Evolutionary conservation across 1,140 invertebrate genomes (phyloP).

Genomic region (Plectus sambesii): DNA sequence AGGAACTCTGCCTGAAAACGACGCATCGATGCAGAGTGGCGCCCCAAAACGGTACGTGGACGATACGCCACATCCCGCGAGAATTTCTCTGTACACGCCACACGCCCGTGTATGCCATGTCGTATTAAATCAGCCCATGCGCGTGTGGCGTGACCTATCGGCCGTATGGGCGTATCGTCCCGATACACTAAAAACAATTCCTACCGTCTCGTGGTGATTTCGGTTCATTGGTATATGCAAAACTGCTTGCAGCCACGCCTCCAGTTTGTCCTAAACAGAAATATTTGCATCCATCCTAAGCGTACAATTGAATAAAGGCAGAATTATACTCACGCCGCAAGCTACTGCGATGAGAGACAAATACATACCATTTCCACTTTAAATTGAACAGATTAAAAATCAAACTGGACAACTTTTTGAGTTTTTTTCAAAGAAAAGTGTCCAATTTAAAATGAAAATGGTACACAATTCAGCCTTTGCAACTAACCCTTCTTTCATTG

Average conservation of each 20-base stretch:
- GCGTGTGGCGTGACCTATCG: too few relatives aligned
- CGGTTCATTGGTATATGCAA: conserved; percentile 47
- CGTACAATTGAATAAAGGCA: neutral
- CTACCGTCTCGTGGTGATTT: conserved; percentile 50
- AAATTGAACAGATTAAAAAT: neutral
- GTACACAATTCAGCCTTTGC: too few relatives aligned
- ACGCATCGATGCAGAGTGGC: neutral
- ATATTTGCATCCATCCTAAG: neutral
- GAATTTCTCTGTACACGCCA: too few relatives aligned
- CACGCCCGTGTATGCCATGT: too few relatives aligned
- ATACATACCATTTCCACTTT: neutral
- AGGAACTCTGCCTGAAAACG: conserved; percentile 50
- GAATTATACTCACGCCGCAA: too few relatives aligned
- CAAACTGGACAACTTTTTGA: neutral
- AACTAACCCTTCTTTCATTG: neutral
- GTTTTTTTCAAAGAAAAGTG: neutral
- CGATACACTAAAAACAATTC: too few relatives aligned
- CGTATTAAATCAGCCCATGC: too few relatives aligned
- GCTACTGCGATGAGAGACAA: neutral
- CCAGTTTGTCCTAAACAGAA: conserved; percentile 44
- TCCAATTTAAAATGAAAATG: too few relatives aligned
- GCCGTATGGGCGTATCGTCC: too few relatives aligned
- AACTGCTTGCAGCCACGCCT: conserved; percentile 48
- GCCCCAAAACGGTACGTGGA: too few relatives aligned
- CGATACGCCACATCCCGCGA: too few relatives aligned